Percentiles rank a stretch among this genome's conserved stretches.
These are phyloP conservation scores for Aphaenogaster ashmeadi DNA, from an alignment of 1,140 invertebrate species.

Conservation along the genomic window DNA sequence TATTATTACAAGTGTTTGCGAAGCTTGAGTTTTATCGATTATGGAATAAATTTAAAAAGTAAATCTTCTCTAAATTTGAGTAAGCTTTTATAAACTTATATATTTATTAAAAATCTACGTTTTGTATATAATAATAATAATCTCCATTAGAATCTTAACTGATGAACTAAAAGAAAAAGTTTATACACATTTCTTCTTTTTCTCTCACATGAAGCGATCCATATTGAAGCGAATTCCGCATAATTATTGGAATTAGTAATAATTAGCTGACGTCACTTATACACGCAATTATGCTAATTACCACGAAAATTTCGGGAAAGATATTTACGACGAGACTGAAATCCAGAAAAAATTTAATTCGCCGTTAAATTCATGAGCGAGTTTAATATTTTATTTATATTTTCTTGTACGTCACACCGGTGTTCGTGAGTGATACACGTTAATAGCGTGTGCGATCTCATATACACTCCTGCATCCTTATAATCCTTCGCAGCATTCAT, in stretches of 20 bases:
- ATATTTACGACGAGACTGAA: not conserved
- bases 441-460: not conserved
- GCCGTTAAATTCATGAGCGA: not conserved
- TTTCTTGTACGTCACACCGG: not conserved
- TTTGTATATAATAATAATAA: not conserved
- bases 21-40: not conserved
- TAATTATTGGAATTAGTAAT: not conserved
- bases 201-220: not conserved
- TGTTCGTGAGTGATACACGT: slow-evolving; percentile 30
- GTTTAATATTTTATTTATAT: slow-evolving; percentile 24
- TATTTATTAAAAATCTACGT: not conserved
- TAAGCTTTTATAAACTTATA: not conserved
- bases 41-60: not conserved
- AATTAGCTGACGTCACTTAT: not conserved
- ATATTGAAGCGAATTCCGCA: not conserved
- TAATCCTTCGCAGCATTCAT: slow-evolving; percentile 44
- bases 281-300: not conserved
- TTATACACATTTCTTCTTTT: not conserved
- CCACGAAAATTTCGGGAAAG: not conserved
- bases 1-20: slow-evolving; percentile 19
- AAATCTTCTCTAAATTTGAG: not conserved
- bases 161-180: not conserved
- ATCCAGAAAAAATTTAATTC: slow-evolving; percentile 5
- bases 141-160: not conserved
- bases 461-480: not conserved